Base-by-base conservation (phyloP, 2,888 invertebrate genomes). In the Eretmocerus hayati region DNA sequence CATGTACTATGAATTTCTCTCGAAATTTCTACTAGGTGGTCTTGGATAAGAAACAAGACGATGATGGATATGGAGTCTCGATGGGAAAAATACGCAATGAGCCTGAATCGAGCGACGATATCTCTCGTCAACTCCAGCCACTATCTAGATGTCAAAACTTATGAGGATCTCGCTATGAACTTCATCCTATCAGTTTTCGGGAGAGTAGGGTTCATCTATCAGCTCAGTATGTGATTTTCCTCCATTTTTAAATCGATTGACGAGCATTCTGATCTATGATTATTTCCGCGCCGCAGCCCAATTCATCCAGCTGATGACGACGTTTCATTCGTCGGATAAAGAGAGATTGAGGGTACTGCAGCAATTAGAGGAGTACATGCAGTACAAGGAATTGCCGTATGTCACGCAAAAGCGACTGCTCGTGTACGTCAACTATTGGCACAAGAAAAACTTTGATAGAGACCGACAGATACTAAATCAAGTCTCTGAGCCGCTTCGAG, bases 361-460 rank as follows among this genome's bases (percentile, higher is more conserved):
- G 42, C 74, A 75, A 53, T 57, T 76, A 20, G 60, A 66, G 30
- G 73, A 73, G 35, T 75, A 71, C 47, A 69, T 73, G 62, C 66
- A 62, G 2, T 69, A 72, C 54, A 75, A 74, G 48, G 72, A 72
- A 53, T 56, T 75, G 11, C 72, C 75, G 0, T 54, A 58, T 1
- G 39, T 54, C 3, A 61, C 73, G 43, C 66, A 69, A 50, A 61
- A 64, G 16, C 66, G 69, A 32, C 59, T 76, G 2, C 54, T 67
- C 3, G 52, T 56, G 5, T 75, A 69, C 46, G 72, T 67, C 49
- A 62, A 70, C 48, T 75, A 72, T 49, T 69, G 69, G 22, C 70
- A 64, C 43, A 71, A 71, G 42, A 70, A 66, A 35, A 64, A 65
- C 33, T 71, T 72, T 50, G 71, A 69, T 42, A 67, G 72, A 18